These are phyloP conservation scores for Teleogryllus oceanicus DNA, from an alignment of 2,888 invertebrate species.

Conservation along the genomic window DNA sequence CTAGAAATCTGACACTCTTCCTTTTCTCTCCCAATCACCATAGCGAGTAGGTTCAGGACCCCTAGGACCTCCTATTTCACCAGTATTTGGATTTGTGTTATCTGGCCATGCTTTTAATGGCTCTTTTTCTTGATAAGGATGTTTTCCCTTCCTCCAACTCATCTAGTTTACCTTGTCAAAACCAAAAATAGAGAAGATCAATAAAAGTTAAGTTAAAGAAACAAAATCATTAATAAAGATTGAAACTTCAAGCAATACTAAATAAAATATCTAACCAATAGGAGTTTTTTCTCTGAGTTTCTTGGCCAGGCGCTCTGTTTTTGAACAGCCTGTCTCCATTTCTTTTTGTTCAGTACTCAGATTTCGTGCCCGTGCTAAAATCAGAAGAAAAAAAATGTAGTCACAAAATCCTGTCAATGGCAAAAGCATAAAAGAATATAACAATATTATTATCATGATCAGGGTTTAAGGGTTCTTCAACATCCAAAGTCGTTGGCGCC, in stretches of 20 bases:
- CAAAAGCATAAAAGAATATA: too few species aligned
- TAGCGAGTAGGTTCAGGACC: conserved; percentile 99
- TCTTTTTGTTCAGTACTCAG: not conserved
- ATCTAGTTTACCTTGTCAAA: conserved; percentile 67
- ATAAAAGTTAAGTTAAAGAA: not conserved
- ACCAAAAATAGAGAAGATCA: conserved; percentile 37
- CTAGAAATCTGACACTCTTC: conserved; percentile 91
- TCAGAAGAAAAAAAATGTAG: too few species aligned
- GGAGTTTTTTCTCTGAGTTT: conserved; percentile 64
- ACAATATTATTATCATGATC: too few species aligned
- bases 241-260: not conserved
- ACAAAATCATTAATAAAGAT: not conserved
- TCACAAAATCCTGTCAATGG: too few species aligned
- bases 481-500: too few species aligned
- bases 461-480: too few species aligned
- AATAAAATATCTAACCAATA: conserved; percentile 43
- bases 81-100: conserved; percentile 85
- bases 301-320: conserved; percentile 46
- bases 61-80: conserved; percentile 90
- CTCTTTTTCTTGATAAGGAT: conserved; percentile 76
- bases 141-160: conserved; percentile 64
- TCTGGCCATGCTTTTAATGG: conserved; percentile 81
- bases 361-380: too few species aligned
- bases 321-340: conserved; percentile 29
- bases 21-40: conserved; percentile 99